Conservation (phyloP, 1,140 invertebrate species). For the Bombus waltoni region DNA sequence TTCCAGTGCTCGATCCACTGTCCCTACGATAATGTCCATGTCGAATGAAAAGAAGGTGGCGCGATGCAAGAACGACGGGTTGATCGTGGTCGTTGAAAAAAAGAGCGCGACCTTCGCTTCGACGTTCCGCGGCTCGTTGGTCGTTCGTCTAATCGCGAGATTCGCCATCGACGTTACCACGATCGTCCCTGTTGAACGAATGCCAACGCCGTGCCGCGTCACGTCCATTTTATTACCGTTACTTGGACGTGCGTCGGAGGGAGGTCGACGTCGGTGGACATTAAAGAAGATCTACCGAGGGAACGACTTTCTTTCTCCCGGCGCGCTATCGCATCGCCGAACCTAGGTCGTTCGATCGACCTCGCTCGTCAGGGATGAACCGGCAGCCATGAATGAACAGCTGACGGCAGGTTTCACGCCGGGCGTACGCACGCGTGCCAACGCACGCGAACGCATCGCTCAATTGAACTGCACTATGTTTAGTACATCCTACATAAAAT, state of each 20-base stretch:
- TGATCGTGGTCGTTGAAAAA: not conserved
- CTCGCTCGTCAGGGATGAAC: not conserved
- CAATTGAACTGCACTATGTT: not conserved
- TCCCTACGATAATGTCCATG: too few species aligned
- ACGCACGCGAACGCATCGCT: not conserved
- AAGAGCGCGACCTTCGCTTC: not conserved
- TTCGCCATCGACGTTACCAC: not conserved
- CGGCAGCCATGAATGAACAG: conserved; percentile 27
- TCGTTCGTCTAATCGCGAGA: not conserved
- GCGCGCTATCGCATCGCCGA: not conserved
- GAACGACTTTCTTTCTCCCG: not conserved
- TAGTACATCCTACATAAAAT: not conserved
- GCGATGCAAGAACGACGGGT: not conserved
- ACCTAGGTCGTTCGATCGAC: conserved; percentile 20
- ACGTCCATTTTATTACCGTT: conserved; percentile 48
- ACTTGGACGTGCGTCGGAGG: not conserved
- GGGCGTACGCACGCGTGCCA: not conserved
- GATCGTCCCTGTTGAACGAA: conserved; percentile 11
- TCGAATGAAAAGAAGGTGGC: too few species aligned
- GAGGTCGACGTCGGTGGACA: conserved; percentile 28
- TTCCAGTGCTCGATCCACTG: too few species aligned
- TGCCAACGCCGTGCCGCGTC: not conserved
- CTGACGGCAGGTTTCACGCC: not conserved
- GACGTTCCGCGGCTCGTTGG: not conserved
- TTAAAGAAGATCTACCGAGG: conserved; percentile 54